Evolutionary conservation across 2,888 invertebrate genomes (phyloP).

Genomic region (Aporophyla lueneburgensis): DNA sequence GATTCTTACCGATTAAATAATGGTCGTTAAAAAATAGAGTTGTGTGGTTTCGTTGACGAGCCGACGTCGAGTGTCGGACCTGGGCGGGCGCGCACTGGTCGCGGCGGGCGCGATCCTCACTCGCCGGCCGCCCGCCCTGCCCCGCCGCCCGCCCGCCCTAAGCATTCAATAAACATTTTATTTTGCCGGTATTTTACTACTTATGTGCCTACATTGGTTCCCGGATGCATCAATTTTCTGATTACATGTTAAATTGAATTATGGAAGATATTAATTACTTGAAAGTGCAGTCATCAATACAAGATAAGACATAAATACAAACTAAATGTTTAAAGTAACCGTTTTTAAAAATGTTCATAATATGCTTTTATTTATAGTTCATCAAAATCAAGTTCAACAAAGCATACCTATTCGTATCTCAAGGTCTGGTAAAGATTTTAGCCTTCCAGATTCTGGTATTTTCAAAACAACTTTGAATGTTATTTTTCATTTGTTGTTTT

Average conservation of each 20-base stretch:
- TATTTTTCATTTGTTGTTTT: conserved; percentile 22
- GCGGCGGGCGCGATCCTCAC: conserved; percentile 74
- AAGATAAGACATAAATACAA: not conserved
- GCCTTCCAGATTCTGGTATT: conserved; percentile 5
- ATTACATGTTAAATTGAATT: conserved; percentile 22
- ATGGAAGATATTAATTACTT: not conserved
- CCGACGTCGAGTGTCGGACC: conserved; percentile 91
- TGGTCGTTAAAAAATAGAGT: conserved; percentile 86
- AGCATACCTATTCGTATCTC: not conserved
- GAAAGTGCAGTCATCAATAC: not conserved
- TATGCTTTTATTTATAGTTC: conserved; percentile 10
- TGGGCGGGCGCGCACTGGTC: conserved; percentile 89
- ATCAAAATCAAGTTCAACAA: not conserved
- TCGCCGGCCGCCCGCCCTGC: conserved; percentile 72
- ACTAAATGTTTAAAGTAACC: not conserved
- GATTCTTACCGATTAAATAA: conserved; percentile 88
- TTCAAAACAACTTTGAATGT: conserved; percentile 25
- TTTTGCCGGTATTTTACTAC: conserved; percentile 77
- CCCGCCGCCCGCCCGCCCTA: conserved; percentile 76
- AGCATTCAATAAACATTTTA: conserved; percentile 80
- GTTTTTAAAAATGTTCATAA: not conserved
- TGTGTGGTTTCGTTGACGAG: conserved; percentile 89
- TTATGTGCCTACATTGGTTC: conserved; percentile 68
- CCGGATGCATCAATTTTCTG: conserved; percentile 66
- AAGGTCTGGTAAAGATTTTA: not conserved